Evolutionary conservation across 1,140 invertebrate genomes (phyloP), one percentile per base, ranked within the genome.

Genomic region (Euwallacea fornicatus): DNA sequence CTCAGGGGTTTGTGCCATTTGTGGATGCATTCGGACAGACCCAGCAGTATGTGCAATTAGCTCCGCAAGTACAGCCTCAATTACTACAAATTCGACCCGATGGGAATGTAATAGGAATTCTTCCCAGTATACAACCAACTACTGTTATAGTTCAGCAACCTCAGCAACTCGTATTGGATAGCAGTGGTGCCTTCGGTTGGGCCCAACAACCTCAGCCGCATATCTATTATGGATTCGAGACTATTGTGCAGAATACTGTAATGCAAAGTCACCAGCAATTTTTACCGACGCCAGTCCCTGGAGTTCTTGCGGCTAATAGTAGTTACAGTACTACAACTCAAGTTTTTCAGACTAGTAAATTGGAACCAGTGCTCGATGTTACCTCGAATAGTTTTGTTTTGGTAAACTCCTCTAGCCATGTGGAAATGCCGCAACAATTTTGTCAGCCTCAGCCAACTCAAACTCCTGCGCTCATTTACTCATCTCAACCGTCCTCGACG

Each of bases 171-270:
- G 74, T 81, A 2, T 67, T 81, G 46, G 80, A 81, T 64, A 76
- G 76, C 69, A 81, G 78, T 69, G 81, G 81, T 44, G 76, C 79
- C 9, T 74, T 82, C 66, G 71, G 77, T 56, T 82, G 79, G 79
- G 56, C 79, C 56, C 76, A 75, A 59, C 79, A 79, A 74, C 72
- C 75, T 54, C 78, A 74, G 21, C 90, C 91, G 72, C 91, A 91
- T 2, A 88, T 93, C 78, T 92, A 91, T 77, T 92, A 92, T 71
- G 90, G 90, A 0, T 83, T 93, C 71, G 91, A 93, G 81, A 93
- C 91, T 0, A 92, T 93, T 66, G 91, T 93, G 9, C 91, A 92
- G 79, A 93, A 93, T 76, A 93, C 91, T 10, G 90, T 93, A 0
- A 93, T 93, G 91, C 91, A 90, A 16, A 92, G 90, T 33, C 21